A percentile compares a stretch with the other conserved stretches of the same genome.
Evolutionary conservation across 2,888 invertebrate species (phyloP).

Genomic region (Eudemis profundana): DNA sequence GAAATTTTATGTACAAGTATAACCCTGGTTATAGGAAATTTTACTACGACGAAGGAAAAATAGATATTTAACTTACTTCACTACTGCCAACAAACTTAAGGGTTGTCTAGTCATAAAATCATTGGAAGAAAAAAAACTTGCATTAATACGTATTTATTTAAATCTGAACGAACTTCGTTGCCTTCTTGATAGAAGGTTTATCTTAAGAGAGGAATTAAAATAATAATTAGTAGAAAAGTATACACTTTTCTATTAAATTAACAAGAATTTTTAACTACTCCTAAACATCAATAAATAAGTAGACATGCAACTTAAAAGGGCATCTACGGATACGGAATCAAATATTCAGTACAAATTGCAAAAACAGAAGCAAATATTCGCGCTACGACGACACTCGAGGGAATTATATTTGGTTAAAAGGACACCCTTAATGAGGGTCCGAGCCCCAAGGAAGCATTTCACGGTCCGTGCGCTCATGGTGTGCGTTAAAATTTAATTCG

Average conservation of each 20-base stretch:
- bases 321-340: constrained; percentile 50
- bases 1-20: too few species aligned
- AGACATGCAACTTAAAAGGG: neutral
- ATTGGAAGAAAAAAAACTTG: too few species aligned
- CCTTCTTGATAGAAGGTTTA: too few species aligned
- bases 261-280: neutral
- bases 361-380: constrained; percentile 59
- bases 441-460: constrained; percentile 60
- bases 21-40: too few species aligned
- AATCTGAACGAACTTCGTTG: too few species aligned
- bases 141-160: too few species aligned
- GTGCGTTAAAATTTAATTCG: constrained; percentile 68
- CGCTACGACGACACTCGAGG: constrained; percentile 58
- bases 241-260: neutral
- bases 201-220: too few species aligned
- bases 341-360: constrained; percentile 60
- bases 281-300: constrained; percentile 8
- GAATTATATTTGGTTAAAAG: constrained; percentile 53
- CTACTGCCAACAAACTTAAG: too few species aligned
- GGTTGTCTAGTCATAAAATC: too few species aligned
- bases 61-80: too few species aligned
- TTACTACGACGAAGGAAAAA: too few species aligned
- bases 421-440: constrained; percentile 66
- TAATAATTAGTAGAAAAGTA: too few species aligned
- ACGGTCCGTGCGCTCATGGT: constrained; percentile 58